phyloP scores from a whole-genome alignment of 2,797 vertebrate species.

The Oryzias dopingdopingensis region DNA sequence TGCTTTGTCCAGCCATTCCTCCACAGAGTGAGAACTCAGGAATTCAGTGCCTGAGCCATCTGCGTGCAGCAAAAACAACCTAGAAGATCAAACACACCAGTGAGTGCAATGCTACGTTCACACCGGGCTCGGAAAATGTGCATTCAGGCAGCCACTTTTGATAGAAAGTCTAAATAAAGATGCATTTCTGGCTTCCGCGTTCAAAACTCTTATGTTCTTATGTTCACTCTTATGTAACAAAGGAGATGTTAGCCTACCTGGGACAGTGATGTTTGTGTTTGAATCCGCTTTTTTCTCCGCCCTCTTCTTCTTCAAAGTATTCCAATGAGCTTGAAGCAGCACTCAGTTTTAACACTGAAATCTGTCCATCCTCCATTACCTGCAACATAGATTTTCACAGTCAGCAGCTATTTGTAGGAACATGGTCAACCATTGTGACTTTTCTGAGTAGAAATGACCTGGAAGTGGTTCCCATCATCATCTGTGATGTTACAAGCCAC shows the following conservation, averaged over 20 bases:
- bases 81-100: constrained; percentile 45
- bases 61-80: constrained; percentile 83
- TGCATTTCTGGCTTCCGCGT: too few relatives aligned
- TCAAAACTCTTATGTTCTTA: too few relatives aligned
- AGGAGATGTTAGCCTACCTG: constrained; percentile 74
- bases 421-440: neutral
- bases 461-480: constrained; percentile 82
- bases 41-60: constrained; percentile 90
- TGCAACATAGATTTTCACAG: constrained; percentile 45
- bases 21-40: constrained; percentile 77
- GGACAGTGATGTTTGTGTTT: constrained; percentile 75
- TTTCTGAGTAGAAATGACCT: constrained; percentile 71
- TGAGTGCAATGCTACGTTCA: too few relatives aligned
- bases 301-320: constrained; percentile 35
- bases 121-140: too few relatives aligned
- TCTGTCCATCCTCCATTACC: constrained; percentile 85
- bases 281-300: constrained; percentile 27
- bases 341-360: constrained; percentile 62
- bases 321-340: constrained; percentile 31
- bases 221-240: too few relatives aligned
- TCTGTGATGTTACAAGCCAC: constrained; percentile 84
- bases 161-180: too few relatives aligned
- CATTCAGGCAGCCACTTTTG: too few relatives aligned
- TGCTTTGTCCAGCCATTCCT: constrained; percentile 73
- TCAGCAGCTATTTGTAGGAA: neutral